Evolutionary conservation across 2,113 vertebrate genomes (phyloP), one percentile per base, ranked within the genome.

Genomic region (Melospiza georgiana): DNA sequence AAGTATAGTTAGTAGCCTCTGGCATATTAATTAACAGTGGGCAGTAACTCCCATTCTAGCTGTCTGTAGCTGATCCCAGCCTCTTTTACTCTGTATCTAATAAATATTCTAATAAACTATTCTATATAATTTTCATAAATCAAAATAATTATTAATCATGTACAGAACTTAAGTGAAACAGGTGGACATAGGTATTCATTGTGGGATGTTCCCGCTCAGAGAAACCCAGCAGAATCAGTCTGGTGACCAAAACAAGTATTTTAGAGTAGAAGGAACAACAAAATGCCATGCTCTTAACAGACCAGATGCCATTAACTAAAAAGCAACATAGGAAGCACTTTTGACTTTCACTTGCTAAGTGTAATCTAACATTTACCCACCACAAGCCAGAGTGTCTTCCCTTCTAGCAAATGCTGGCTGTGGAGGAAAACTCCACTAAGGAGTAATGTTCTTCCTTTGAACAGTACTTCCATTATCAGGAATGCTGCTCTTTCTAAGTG

Each of bases 401-500:
- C 48, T 85, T 93, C 63, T 69, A 48, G 49, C 41, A 96, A 94
- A 92, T 22, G 49, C 78, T 73, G 77, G 78, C 91, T 93, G 41
- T 57, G 62, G 75, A 89, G 44, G 31, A 91, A 91, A 95, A 74
- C 62, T 35, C 35, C 35, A 35, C 35, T 87, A 28, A 52, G 51
- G 15, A 52, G 25, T 52, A 28, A 52, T 63, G 31, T 65, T 91
- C 31, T 94, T 95, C 51, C 86, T 96, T 94, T 97, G 95, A 98
- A 91, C 48, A 92, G 73, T 68, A 39, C 31, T 95, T 97, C 87
- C 95, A 95, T 97, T 97, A 97, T 94, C 67, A 89, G 91, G 92
- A 89, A 75, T n/a, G 23, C 31, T 84, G 41, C 20, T 63, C 16
- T 72, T 89, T 77, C 63, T 87, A 94, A 96, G 89, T 85, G 88